A percentile compares a stretch with the other conserved stretches of the same genome.
Conservation (phyloP, 1,140 invertebrate genomes). For the Chrysopa pallens region DNA sequence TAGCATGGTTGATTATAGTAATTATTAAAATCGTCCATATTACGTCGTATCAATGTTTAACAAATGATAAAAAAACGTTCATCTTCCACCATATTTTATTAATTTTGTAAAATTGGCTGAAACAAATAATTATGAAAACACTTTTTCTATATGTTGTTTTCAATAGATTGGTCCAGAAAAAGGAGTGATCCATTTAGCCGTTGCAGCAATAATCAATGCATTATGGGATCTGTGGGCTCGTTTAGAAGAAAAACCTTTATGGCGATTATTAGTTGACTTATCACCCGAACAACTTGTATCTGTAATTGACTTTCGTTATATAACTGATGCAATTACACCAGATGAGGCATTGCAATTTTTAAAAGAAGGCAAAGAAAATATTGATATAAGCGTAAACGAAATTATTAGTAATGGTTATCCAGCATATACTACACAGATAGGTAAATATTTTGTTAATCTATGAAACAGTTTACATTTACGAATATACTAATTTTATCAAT, state of each 20-base stretch:
- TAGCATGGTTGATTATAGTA: too few relatives aligned
- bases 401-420: constrained; percentile 47
- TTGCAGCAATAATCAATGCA: constrained; percentile 74
- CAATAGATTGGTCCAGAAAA: constrained; percentile 76
- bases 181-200: constrained; percentile 74
- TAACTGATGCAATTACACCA: constrained; percentile 63
- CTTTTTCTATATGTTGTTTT: neutral
- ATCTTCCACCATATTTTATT: neutral
- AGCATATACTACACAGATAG: constrained; percentile 61
- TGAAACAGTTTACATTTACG: too few relatives aligned
- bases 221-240: constrained; percentile 85
- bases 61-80: neutral
- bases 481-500: too few relatives aligned
- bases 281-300: constrained; percentile 64
- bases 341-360: constrained; percentile 65
- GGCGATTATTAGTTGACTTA: constrained; percentile 69
- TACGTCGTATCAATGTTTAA: neutral
- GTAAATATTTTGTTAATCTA: too few relatives aligned
- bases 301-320: constrained; percentile 70
- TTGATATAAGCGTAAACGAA: constrained; percentile 35
- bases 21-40: too few relatives aligned
- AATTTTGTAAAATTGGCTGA: neutral
- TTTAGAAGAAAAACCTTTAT: constrained; percentile 67
- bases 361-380: constrained; percentile 33
- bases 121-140: neutral